Percentiles rank a stretch among this genome's conserved stretches.
Evolutionary conservation across 2,888 invertebrate species (phyloP).

Genomic region (Chrysolina americana): DNA sequence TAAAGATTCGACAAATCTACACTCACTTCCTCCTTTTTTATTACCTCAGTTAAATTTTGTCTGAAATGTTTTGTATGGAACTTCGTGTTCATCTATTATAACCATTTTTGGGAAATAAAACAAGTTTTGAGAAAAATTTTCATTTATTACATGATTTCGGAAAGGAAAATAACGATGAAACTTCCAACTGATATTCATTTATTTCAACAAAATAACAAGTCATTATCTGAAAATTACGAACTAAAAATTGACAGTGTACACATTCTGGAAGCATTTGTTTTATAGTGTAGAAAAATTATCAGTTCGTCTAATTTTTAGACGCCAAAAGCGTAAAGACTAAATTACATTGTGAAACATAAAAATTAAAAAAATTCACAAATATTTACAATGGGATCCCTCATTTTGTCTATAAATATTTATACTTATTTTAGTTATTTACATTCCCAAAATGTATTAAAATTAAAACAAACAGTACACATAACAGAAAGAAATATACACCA

Average conservation of each 20-base stretch:
- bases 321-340: constrained; percentile 64
- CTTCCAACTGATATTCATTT: constrained; percentile 69
- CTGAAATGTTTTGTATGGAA: too few species aligned
- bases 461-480: constrained; percentile 52
- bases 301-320: constrained; percentile 64
- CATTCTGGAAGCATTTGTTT: constrained; percentile 67
- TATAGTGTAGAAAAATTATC: constrained; percentile 67
- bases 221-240: constrained; percentile 67
- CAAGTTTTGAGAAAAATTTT: not conserved
- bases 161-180: constrained; percentile 24
- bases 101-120: not conserved
- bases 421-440: constrained; percentile 61
- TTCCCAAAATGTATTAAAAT: constrained; percentile 56
- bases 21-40: too few species aligned
- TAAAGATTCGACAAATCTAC: too few species aligned
- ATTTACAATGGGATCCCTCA: constrained; percentile 64
- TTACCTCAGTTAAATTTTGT: too few species aligned
- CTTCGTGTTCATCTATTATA: too few species aligned
- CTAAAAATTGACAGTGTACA: constrained; percentile 69
- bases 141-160: constrained; percentile 1
- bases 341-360: constrained; percentile 64
- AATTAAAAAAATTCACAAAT: constrained; percentile 66
- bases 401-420: constrained; percentile 58
- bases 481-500: constrained; percentile 54
- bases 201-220: constrained; percentile 70